Evolutionary conservation across 1,140 invertebrate species (phyloP), one percentile per base, ranked within the genome.

Genomic region (Psilanteris sp.): DNA sequence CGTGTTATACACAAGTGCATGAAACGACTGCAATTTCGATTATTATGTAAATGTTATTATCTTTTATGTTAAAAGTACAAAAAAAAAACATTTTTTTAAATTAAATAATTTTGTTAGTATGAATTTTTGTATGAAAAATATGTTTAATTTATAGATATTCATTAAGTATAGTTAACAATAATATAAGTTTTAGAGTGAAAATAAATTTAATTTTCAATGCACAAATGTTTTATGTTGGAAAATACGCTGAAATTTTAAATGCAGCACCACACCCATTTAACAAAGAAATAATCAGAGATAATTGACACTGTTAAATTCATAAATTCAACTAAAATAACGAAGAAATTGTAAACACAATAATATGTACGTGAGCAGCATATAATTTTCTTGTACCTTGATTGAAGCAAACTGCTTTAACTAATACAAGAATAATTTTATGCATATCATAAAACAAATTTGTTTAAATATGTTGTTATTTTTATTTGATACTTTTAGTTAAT

Each of bases 331-430:
- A 55, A 66, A 73, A 59, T 66, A 64, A 73, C 57, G 68, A 64
- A 72, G 68, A 72, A 64, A 72, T 72, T 57, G 57, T 72, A 72
- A 72, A 72, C 59, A 72, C 57, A 72, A 72, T 72, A 55, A 64
- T 31, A 32, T 13, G 68, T 26, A 64, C 68, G 68, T 72, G 68
- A 72, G 39, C 50, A 16, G 68, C 68, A 72, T 64, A 14, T 31
- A 20, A 29, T 71, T n/a, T 71, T 16, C 10, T 57, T 9, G 32
- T 22, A 10, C 55, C 39, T 32, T 59, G 59, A 64, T 64, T 57
- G 41, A 64, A 41, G 20, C 41, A n/a, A 7, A 5, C 39, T 16
- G 55, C 48, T 71, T 41, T 52, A 41, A 72, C 50, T 50, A 43
- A 57, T 57, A 20, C 57, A 39, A 26, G n/a, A 8, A 41, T 72